These are phyloP conservation scores for Trogon surrucura DNA, from an alignment of 2,113 vertebrate genomes.

Conservation along the genomic window DNA sequence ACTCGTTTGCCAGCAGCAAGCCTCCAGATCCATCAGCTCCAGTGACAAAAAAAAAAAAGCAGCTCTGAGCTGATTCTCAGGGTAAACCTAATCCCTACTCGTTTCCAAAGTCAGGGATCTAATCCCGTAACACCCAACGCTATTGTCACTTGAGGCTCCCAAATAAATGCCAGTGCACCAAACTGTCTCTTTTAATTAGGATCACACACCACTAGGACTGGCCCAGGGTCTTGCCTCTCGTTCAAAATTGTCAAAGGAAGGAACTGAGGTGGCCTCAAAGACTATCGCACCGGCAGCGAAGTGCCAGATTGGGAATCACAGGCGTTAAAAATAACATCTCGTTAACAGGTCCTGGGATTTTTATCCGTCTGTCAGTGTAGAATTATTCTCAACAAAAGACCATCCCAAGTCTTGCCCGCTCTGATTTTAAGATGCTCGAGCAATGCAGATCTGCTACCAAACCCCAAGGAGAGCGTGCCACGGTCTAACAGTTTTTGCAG, in stretches of 20 bases:
- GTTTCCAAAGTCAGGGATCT: slow-evolving; percentile 63
- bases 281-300: background rate
- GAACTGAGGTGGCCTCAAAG: background rate
- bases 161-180: slow-evolving; percentile 56
- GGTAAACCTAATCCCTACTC: slow-evolving; percentile 60
- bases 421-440: background rate
- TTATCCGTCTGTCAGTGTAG: background rate
- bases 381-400: background rate
- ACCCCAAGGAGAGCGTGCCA: background rate
- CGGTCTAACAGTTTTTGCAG: slow-evolving; percentile 29
- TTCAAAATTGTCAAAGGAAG: slow-evolving; percentile 27
- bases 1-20: background rate
- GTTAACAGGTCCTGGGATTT: background rate
- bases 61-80: background rate
- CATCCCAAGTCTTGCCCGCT: background rate
- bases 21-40: slow-evolving; percentile 29
- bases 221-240: slow-evolving; percentile 4
- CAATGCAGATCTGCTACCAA: background rate
- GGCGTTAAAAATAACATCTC: background rate
- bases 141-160: slow-evolving; percentile 51
- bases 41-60: slow-evolving; percentile 3
- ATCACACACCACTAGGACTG: slow-evolving; percentile 27
- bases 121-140: slow-evolving; percentile 18
- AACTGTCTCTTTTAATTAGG: slow-evolving; percentile 65
- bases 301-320: background rate